Conservation (phyloP, 2,888 invertebrate species). For the Exocentrus adspersus region DNA sequence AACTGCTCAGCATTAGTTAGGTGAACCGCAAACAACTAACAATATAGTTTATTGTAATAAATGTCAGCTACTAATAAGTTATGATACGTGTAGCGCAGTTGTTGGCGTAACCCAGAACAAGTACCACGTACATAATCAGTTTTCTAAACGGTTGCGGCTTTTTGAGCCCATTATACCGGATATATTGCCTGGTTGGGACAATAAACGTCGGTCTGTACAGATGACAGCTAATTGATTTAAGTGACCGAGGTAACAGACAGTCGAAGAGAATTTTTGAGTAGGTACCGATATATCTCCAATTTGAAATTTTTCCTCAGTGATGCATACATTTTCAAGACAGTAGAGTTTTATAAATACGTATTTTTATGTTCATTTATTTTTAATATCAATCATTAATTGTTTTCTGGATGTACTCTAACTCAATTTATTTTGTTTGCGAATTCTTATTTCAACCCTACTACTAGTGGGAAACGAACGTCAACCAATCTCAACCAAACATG, state of each 20-base stretch:
- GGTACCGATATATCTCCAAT: too few relatives aligned
- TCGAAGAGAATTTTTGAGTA: too few relatives aligned
- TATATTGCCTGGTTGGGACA: constrained; percentile 37
- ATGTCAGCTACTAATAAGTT: constrained; percentile 33
- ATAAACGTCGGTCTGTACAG: constrained; percentile 32
- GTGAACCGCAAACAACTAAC: constrained; percentile 27
- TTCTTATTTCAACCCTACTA: constrained; percentile 2
- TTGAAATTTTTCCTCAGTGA: too few relatives aligned
- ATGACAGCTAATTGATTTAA: constrained; percentile 43
- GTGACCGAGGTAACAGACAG: not conserved
- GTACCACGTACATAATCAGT: constrained; percentile 28
- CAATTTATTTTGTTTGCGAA: not conserved
- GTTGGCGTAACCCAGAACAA: constrained; percentile 24
- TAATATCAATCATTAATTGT: too few relatives aligned
- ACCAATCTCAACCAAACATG: constrained; percentile 20
- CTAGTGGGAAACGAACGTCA: not conserved
- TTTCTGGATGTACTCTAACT: too few relatives aligned
- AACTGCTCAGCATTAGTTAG: constrained; percentile 21
- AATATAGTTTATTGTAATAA: constrained; percentile 35
- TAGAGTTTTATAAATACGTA: too few relatives aligned
- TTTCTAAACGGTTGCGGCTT: constrained; percentile 43
- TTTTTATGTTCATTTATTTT: too few relatives aligned
- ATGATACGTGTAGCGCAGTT: constrained; percentile 30
- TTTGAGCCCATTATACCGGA: constrained; percentile 38
- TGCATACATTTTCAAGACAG: too few relatives aligned